Evolutionary conservation across 2,888 invertebrate species (phyloP), one percentile per base, ranked within the genome.

Genomic region (Netelia inedita): DNA sequence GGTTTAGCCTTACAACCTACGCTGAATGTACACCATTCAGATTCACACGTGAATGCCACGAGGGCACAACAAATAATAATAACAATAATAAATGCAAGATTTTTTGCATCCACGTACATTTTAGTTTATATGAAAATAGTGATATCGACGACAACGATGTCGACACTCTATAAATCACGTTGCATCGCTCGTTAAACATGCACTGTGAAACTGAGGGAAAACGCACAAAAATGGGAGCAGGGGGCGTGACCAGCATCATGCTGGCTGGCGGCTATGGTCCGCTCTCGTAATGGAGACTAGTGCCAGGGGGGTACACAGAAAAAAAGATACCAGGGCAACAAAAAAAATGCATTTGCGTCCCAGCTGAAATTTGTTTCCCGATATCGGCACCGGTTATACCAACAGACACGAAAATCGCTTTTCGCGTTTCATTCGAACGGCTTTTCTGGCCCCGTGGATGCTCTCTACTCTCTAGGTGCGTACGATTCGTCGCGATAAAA

Each of bases 401-500:
- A 74, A 63, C 73, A 50, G 61, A 46, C 61, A 50, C 28, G 50
- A 19, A 16, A 73, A 68, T 50, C 19, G 68, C 19, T 55, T 68
- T 68, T 68, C 68, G 14, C 11, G 68, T 63, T 61, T 61, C 73
- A 16, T 63, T n/a, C 23, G 9, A 50, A 63, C 43, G 50, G 73
- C 50, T 16, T 16, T 61, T 63, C 19, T 14, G 55, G 28, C 19
- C 14, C 50, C 9, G 21, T 50, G 16, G 35, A 41, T 23, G 14
- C 43, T 73, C 14, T 46, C 11, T 35, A 35, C 35, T 35, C 35
- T 35, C 46, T 46, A 46, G 11, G 23, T n/a, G 16, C 14, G 19
- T 74, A 28, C 28, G 6, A 28, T 19, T 23, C 19, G 46, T 72
- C 53, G 21, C 83, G 86, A 87, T 86, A 87, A 87, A 88, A 85